Conservation (phyloP, 2,888 invertebrate species). For the Agonopterix alstromeriana region DNA sequence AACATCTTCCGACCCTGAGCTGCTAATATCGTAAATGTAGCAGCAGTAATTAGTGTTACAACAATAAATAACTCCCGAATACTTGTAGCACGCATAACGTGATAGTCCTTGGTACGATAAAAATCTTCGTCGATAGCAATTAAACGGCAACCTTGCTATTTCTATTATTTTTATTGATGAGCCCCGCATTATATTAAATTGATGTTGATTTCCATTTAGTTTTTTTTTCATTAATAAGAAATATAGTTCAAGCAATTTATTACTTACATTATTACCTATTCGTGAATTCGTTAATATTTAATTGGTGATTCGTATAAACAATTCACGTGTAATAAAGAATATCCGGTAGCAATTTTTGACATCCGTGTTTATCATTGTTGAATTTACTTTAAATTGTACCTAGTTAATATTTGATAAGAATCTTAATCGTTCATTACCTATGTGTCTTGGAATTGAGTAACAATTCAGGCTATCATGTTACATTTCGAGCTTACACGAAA, state of each 20-base stretch:
- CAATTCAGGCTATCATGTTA: neutral
- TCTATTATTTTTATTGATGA: slow-evolving; percentile 32
- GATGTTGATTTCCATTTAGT: neutral
- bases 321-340: too few relatives aligned
- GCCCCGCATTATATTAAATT: slow-evolving; percentile 4
- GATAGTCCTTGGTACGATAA: slow-evolving; percentile 32
- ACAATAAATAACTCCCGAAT: slow-evolving; percentile 34
- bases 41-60: slow-evolving; percentile 22
- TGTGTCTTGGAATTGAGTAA: neutral
- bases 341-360: too few relatives aligned
- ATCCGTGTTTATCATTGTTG: too few relatives aligned
- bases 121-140: slow-evolving; percentile 27
- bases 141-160: slow-evolving; percentile 39
- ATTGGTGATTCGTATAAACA: neutral
- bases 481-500: neutral
- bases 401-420: too few relatives aligned
- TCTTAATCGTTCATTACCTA: too few relatives aligned
- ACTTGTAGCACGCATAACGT: slow-evolving; percentile 45
- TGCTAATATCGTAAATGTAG: slow-evolving; percentile 18
- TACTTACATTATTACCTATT: neutral
- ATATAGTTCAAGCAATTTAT: neutral
- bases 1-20: slow-evolving; percentile 18
- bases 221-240: neutral
- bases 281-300: neutral
- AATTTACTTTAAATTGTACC: too few relatives aligned